These are phyloP conservation scores for Plecotus auritus DNA, from an alignment of 2,113 vertebrate genomes.

Conservation along the genomic window DNA sequence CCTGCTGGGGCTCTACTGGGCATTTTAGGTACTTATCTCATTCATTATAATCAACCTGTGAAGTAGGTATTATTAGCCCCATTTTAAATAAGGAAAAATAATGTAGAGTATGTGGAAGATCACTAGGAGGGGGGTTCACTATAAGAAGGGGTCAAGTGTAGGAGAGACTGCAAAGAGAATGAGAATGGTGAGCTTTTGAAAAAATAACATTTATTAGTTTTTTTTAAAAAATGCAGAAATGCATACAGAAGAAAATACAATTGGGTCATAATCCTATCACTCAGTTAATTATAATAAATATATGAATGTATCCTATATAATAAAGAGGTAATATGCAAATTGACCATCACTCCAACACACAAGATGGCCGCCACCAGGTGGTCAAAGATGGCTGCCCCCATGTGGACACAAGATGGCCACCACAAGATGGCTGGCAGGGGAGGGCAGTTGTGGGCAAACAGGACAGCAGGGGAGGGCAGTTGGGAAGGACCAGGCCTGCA, in stretches of 20 bases:
- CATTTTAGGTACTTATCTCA: background rate
- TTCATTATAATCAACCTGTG: background rate
- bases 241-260: background rate
- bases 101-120: background rate
- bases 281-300: conserved; percentile 6
- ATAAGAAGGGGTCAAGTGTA: background rate
- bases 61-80: background rate
- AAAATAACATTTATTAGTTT: background rate
- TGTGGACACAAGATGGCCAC: no score
- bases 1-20: background rate
- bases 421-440: no score
- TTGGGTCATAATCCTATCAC: background rate
- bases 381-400: no score
- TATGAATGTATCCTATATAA: background rate
- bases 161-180: background rate
- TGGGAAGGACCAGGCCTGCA: no score
- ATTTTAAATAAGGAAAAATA: conserved; percentile 16
- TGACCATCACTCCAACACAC: no score
- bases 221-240: background rate
- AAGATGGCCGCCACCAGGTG: background rate
- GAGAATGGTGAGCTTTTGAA: background rate
- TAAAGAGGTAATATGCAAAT: no score
- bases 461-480: no score
- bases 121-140: background rate
- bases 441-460: no score